Percentiles rank a stretch among this genome's conserved stretches.
phyloP scores from a whole-genome alignment of 2,113 vertebrate genomes.

The Bambusicola thoracicus region DNA sequence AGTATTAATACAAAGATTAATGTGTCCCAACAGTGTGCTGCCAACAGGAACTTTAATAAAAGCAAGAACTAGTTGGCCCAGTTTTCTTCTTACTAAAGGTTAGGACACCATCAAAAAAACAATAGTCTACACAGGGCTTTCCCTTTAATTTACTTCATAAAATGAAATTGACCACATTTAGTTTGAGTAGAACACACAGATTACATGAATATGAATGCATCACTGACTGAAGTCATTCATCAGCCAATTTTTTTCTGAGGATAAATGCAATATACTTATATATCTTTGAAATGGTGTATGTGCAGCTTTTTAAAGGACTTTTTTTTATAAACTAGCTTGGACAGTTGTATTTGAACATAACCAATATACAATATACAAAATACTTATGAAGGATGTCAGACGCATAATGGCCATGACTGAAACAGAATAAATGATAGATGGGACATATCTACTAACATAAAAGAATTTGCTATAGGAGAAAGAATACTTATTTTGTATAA shows the following conservation, averaged over 20 bases:
- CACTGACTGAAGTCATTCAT: not conserved
- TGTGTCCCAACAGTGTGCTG: constrained; percentile 36
- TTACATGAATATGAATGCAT: not conserved
- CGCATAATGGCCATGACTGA: not conserved
- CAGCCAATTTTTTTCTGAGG: not conserved
- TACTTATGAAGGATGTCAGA: not conserved
- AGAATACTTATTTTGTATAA: not conserved
- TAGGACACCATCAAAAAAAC: constrained; percentile 48
- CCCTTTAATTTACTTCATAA: not conserved
- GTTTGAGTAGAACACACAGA: not conserved
- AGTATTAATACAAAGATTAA: constrained; percentile 68
- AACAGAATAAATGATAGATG: fast-evolving
- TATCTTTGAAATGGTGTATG: not conserved
- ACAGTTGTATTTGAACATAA: not conserved
- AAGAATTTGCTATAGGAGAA: not conserved
- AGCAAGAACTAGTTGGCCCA: constrained; percentile 40
- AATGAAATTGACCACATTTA: not conserved
- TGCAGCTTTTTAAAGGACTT: not conserved
- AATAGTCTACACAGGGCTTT: constrained; percentile 27
- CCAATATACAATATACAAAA: not conserved
- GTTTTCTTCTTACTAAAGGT: constrained; percentile 23
- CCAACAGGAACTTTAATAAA: constrained; percentile 68
- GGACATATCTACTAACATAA: not conserved
- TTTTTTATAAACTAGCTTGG: not conserved
- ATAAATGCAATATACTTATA: not conserved